These are phyloP conservation scores for Lophotriccus pileatus DNA, from an alignment of 2,797 vertebrate genomes.

Conservation along the genomic window DNA sequence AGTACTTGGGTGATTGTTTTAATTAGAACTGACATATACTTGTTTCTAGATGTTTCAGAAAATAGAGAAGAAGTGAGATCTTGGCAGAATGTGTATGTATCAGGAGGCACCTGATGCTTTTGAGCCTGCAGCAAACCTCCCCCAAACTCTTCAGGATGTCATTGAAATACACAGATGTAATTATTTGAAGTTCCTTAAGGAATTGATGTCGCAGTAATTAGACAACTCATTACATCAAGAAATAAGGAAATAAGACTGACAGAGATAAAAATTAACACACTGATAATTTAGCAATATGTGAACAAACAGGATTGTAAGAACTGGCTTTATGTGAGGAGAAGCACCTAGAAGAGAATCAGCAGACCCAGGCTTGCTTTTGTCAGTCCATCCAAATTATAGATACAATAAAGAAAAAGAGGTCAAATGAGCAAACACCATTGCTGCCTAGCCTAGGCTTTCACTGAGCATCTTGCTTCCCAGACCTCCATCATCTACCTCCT, in stretches of 20 bases:
- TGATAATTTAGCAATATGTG: slow-evolving; percentile 67
- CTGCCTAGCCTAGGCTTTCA: neutral
- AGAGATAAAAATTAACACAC: slow-evolving; percentile 70
- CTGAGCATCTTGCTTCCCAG: neutral
- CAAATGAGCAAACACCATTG: neutral
- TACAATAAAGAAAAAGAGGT: neutral
- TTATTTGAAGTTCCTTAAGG: slow-evolving; percentile 63
- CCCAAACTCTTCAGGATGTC: slow-evolving; percentile 53
- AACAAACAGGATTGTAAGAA: slow-evolving; percentile 56
- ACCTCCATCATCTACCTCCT: neutral
- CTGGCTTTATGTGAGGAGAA: slow-evolving; percentile 39
- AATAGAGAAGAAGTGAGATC: slow-evolving; percentile 21
- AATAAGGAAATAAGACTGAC: slow-evolving; percentile 73
- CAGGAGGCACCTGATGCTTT: slow-evolving; percentile 62
- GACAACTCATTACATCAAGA: slow-evolving; percentile 76
- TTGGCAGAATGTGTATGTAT: slow-evolving; percentile 14
- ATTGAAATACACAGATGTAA: slow-evolving; percentile 59
- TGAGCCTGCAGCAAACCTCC: slow-evolving; percentile 46
- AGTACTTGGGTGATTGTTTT: slow-evolving; percentile 22
- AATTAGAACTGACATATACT: slow-evolving; percentile 33
- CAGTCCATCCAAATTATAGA: neutral
- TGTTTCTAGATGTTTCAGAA: slow-evolving; percentile 44
- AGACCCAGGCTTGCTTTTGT: neutral
- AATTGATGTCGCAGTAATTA: slow-evolving; percentile 76
- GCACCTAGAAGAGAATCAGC: slow-evolving; percentile 39